A percentile compares a stretch with the other conserved stretches of the same genome.
Conservation (phyloP, 2,888 invertebrate species). For the Tinea trinotella region DNA sequence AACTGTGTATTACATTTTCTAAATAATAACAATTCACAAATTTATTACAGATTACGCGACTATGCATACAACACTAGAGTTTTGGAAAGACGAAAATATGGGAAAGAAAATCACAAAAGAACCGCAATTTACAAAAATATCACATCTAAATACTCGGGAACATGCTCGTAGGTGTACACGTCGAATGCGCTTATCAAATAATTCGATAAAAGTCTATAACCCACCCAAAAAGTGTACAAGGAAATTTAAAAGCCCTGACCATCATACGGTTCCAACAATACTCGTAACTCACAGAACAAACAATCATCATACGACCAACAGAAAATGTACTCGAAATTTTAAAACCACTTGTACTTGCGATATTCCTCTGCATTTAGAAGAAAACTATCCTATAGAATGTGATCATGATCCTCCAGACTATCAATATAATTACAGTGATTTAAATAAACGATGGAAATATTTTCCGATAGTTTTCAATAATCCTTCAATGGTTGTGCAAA, state of each 20-base stretch:
- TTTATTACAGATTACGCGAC: not conserved
- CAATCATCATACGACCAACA: not conserved
- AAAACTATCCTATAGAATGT: not conserved
- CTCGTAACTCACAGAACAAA: no score
- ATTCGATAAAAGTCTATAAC: not conserved
- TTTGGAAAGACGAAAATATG: not conserved
- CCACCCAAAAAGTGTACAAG: not conserved
- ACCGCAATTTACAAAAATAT: not conserved
- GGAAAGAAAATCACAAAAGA: not conserved
- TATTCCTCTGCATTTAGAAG: not conserved
- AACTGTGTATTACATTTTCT: not conserved
- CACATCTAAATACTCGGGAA: not conserved
- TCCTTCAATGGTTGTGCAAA: no score
- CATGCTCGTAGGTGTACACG: not conserved
- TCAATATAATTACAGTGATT: not conserved
- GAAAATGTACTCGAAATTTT: not conserved
- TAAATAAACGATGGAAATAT: not conserved
- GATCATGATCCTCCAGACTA: not conserved
- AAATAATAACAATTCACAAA: not conserved
- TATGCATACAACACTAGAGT: not conserved
- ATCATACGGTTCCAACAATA: no score
- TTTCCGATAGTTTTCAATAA: not conserved
- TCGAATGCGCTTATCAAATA: not conserved
- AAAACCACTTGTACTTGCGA: conserved; percentile 8
- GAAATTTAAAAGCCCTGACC: not conserved